Conservation (phyloP, 2,797 vertebrate species). For the Parambassis ranga region DNA sequence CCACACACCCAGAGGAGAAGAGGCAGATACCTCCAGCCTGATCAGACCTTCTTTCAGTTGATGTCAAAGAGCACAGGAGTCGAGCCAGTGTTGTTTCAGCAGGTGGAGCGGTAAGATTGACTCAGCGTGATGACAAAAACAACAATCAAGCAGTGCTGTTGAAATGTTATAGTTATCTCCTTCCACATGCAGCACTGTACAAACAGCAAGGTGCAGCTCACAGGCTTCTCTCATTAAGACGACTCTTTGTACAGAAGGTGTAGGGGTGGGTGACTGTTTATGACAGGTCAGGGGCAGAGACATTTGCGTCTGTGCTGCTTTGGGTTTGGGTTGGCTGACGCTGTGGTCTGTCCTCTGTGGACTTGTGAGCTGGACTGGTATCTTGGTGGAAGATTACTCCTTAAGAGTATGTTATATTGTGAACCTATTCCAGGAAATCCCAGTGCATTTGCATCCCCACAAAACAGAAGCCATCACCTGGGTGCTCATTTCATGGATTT, state of each 20-base stretch:
- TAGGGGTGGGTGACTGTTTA: constrained; percentile 18
- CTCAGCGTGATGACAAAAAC: background rate
- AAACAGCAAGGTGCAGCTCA: constrained; percentile 35
- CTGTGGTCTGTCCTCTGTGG: background rate
- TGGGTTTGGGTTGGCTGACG: background rate
- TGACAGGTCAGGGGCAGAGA: background rate
- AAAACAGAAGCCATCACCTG: no score
- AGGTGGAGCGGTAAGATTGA: background rate
- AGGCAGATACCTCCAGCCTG: background rate
- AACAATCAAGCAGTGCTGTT: constrained; percentile 9
- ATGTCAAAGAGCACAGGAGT: background rate
- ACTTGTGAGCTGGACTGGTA: no score
- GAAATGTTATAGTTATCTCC: constrained; percentile 43
- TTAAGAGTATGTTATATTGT: no score
- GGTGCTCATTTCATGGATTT: no score
- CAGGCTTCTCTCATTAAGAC: constrained; percentile 21
- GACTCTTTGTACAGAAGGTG: constrained; percentile 8
- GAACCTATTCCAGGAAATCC: no score
- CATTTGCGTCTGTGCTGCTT: background rate
- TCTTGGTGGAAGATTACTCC: no score
- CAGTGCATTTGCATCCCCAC: no score
- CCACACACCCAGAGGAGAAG: background rate
- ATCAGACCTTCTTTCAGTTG: background rate
- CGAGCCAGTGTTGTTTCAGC: background rate
- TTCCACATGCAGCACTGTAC: constrained; percentile 19